phyloP scores from a whole-genome alignment of 1,140 invertebrate genomes.

The Anastrepha obliqua region DNA sequence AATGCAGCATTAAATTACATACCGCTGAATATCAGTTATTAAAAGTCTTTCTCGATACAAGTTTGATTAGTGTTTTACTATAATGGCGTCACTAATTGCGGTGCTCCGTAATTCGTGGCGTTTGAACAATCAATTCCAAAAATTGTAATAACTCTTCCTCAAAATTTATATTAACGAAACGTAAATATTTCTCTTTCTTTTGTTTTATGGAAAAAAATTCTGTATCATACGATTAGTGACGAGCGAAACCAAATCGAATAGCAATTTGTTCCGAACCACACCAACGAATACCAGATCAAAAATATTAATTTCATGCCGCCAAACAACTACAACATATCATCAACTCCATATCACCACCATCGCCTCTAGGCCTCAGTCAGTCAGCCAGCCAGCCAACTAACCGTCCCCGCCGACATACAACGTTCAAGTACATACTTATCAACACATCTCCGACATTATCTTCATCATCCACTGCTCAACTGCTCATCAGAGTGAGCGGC shows the following conservation, averaged over 20 bases:
- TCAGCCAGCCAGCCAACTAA: neutral
- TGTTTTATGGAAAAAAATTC: neutral
- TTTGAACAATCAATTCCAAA: neutral
- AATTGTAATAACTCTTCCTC: neutral
- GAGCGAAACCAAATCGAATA: conserved; percentile 37
- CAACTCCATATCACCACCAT: conserved; percentile 14
- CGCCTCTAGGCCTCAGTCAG: neutral
- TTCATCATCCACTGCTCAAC: conserved; percentile 34
- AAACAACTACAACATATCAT: conserved; percentile 7
- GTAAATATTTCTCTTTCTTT: neutral
- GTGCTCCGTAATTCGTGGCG: too few species aligned
- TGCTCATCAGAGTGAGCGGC: conserved; percentile 26
- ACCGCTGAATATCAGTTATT: too few species aligned
- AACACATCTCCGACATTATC: conserved; percentile 37
- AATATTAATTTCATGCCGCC: conserved; percentile 39
- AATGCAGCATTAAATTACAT: too few species aligned
- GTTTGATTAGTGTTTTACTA: too few species aligned
- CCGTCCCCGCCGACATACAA: conserved; percentile 9
- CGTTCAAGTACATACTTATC: conserved; percentile 39
- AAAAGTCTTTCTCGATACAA: too few species aligned
- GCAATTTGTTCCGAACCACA: conserved; percentile 30
- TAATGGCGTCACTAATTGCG: too few species aligned
- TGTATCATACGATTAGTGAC: conserved; percentile 4
- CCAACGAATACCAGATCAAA: conserved; percentile 30
- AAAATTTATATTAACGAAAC: neutral